phyloP scores from a whole-genome alignment of 2,888 invertebrate species.

The Phaedon cochleariae region DNA sequence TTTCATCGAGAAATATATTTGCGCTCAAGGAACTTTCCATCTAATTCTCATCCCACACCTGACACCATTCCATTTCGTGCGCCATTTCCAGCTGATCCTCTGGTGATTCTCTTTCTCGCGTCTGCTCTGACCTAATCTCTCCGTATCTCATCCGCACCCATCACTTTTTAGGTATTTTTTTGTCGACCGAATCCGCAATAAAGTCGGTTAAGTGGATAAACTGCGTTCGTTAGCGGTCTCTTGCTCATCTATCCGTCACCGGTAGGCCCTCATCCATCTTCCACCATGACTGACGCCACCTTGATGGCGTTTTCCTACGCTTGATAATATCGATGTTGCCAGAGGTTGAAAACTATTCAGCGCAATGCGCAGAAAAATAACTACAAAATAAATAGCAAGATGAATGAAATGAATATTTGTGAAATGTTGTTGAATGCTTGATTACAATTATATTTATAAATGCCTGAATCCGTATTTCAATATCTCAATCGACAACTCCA shows the following conservation, averaged over 20 bases:
- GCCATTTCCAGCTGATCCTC: not conserved
- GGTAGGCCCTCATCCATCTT: slow-evolving; percentile 47
- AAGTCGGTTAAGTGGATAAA: slow-evolving; percentile 39
- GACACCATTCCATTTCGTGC: not conserved
- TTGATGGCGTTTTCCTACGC: slow-evolving; percentile 41
- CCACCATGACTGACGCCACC: slow-evolving; percentile 41
- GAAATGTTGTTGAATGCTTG: too few relatives aligned
- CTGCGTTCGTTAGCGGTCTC: slow-evolving; percentile 42
- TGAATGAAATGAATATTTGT: too few relatives aligned
- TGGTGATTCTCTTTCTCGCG: not conserved
- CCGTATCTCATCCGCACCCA: not conserved
- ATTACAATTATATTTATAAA: too few relatives aligned
- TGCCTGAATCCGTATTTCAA: too few relatives aligned
- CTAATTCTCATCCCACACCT: not conserved
- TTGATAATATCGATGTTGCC: slow-evolving; percentile 29
- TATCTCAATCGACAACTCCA: too few relatives aligned
- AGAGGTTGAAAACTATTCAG: not conserved
- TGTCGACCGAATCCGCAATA: slow-evolving; percentile 29
- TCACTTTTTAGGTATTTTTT: not conserved
- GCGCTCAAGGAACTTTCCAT: not conserved
- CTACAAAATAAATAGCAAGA: too few relatives aligned
- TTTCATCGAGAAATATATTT: too few relatives aligned
- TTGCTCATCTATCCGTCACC: slow-evolving; percentile 50
- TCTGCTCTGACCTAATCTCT: not conserved
- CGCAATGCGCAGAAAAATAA: too few relatives aligned